Evolutionary conservation across 2,797 vertebrate genomes (phyloP), one percentile per base, ranked within the genome.

Genomic region (Alauda arvensis): DNA sequence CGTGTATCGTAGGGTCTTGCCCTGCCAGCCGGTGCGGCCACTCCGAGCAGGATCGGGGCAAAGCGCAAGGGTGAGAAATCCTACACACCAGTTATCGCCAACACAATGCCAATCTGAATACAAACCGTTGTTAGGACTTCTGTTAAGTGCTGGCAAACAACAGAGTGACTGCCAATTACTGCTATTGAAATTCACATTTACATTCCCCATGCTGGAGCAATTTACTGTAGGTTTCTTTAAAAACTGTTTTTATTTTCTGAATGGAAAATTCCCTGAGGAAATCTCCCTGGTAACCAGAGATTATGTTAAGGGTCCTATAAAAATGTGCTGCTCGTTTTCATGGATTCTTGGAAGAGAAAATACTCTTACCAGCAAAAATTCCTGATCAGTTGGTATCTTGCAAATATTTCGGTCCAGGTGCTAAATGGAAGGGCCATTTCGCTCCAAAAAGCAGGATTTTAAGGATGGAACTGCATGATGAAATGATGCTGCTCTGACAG

Each of bases 271-370:
- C 34, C 56, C 52, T 1, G 15, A 63, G 49, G 65, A 72, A 81
- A 78, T 79, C 89, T 93, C 77, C 80, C 61, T 78, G 65, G 67
- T 33, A 90, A 91, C 62, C 40, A 53, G 82, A 74, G 83, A 55
- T 55, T 63, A 26, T 18, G 15, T 21, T 31, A 26, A 16, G 39
- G 34, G 37, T 60, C 56, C 79, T 83, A 21, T 21, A 26, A 77
- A 57, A 87, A 77, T 5, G 7, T 34, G 10, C 45, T 31, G 56
- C 26, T 49, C 29, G 11, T 52, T 77, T 88, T 69, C 55, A 21
- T 17, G 62, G 53, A 9, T 23, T 65, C 37, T 33, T 11, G 18
- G 42, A 48, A n/a, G 33, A 77, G 26, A n/a, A 48, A 28, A 19
- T 25, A 40, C 69, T 31, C 31, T 67, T 17, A 12, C 14, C 4